A percentile compares a stretch with the other conserved stretches of the same genome.
Conservation (phyloP, 2,113 vertebrate genomes). For the Passer montanus region DNA sequence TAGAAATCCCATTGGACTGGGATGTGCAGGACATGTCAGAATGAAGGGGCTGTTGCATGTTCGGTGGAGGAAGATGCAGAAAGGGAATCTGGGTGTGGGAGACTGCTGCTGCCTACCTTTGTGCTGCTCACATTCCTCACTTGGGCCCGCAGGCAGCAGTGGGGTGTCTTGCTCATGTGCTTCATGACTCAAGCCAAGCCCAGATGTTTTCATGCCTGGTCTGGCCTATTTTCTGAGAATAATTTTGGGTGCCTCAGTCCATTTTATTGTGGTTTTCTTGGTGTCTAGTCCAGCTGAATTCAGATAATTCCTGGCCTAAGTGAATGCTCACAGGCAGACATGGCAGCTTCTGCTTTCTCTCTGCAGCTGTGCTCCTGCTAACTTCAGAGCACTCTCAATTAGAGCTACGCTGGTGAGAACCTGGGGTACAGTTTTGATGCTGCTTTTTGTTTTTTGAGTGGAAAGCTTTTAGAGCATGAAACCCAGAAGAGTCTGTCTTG, state of each 20-base stretch:
- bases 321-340: neutral
- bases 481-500: neutral
- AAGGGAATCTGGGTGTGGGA: neutral
- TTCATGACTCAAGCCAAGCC: conserved; percentile 35
- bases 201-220: conserved; percentile 50
- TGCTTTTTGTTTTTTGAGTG: neutral
- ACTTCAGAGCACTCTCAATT: neutral
- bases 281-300: conserved; percentile 23
- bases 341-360: neutral
- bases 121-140: conserved; percentile 19
- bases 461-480: neutral
- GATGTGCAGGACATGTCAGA: neutral
- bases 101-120: neutral
- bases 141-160: neutral
- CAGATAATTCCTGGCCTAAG: neutral
- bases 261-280: conserved; percentile 59
- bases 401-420: neutral
- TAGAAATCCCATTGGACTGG: neutral
- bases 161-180: conserved; percentile 11
- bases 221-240: conserved; percentile 54
- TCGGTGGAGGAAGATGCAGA: neutral
- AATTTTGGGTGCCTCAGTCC: conserved; percentile 18
- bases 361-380: neutral
- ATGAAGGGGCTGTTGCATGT: neutral
- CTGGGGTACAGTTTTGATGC: neutral